Evolutionary conservation across 2,797 vertebrate species (phyloP).

Genomic region (Vireo griseus): DNA sequence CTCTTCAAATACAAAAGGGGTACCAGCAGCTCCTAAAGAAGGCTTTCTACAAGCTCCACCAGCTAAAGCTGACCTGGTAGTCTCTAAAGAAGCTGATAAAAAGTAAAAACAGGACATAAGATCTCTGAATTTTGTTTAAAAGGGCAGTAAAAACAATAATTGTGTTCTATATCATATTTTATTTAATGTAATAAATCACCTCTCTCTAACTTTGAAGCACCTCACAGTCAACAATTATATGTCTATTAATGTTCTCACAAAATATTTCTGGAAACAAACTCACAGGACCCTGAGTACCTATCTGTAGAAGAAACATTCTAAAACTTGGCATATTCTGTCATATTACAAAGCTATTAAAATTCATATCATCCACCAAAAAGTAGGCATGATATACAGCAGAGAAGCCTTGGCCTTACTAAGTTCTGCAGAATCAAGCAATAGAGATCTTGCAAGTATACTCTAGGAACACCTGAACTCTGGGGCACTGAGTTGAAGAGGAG

Average conservation of each 20-base stretch:
- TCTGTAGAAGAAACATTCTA: not conserved
- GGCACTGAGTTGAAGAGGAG: fast-evolving
- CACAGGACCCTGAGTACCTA: not conserved
- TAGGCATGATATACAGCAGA: not conserved
- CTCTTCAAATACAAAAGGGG: not conserved
- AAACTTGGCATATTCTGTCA: not conserved
- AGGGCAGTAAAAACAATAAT: not conserved
- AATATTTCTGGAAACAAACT: not conserved
- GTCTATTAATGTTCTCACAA: not conserved
- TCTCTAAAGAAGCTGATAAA: not conserved
- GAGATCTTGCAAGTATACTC: not conserved
- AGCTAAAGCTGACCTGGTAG: not conserved
- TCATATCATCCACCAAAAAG: not conserved
- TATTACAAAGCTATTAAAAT: not conserved
- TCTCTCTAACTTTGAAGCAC: not conserved
- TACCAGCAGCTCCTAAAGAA: not conserved
- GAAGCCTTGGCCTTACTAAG: not conserved
- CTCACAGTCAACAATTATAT: not conserved
- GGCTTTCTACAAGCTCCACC: not conserved
- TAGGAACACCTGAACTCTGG: not conserved
- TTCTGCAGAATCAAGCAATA: not conserved
- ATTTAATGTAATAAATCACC: not conserved
- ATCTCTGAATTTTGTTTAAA: not conserved
- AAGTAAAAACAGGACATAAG: not conserved
- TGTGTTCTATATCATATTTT: not conserved